Percentiles rank a stretch among this genome's conserved stretches.
phyloP scores from a whole-genome alignment of 2,888 invertebrate genomes.

The Chironomus riparius region DNA sequence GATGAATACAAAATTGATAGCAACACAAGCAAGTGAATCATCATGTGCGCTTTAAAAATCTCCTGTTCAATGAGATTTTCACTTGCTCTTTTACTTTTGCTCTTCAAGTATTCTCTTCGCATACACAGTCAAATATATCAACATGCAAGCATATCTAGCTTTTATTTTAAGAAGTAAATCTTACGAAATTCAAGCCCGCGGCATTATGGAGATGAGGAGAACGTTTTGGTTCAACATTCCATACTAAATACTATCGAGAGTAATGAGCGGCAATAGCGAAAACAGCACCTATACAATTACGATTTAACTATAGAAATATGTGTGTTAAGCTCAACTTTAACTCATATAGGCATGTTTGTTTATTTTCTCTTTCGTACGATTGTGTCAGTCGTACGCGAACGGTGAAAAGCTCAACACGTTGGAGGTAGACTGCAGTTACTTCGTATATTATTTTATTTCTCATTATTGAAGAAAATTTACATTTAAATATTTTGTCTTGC shows the following conservation, averaged over 20 bases:
- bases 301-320: constrained; percentile 5
- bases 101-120: too few relatives aligned
- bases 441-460: background rate
- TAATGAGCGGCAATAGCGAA: too few relatives aligned
- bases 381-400: constrained; percentile 21
- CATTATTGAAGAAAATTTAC: background rate
- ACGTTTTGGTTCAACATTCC: background rate
- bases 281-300: background rate
- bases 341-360: constrained; percentile 22
- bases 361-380: constrained; percentile 11
- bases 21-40: too few relatives aligned
- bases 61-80: too few relatives aligned
- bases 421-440: background rate
- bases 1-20: too few relatives aligned
- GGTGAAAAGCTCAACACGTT: constrained; percentile 24
- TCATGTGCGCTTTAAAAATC: too few relatives aligned
- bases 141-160: too few relatives aligned
- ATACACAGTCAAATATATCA: too few relatives aligned
- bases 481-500: background rate
- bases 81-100: too few relatives aligned
- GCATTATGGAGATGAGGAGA: background rate
- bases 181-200: too few relatives aligned
- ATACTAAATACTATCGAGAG: background rate
- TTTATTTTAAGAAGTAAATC: too few relatives aligned
- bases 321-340: constrained; percentile 2